phyloP scores from a whole-genome alignment of 2,113 vertebrate genomes.

The Ranitomeya variabilis region DNA sequence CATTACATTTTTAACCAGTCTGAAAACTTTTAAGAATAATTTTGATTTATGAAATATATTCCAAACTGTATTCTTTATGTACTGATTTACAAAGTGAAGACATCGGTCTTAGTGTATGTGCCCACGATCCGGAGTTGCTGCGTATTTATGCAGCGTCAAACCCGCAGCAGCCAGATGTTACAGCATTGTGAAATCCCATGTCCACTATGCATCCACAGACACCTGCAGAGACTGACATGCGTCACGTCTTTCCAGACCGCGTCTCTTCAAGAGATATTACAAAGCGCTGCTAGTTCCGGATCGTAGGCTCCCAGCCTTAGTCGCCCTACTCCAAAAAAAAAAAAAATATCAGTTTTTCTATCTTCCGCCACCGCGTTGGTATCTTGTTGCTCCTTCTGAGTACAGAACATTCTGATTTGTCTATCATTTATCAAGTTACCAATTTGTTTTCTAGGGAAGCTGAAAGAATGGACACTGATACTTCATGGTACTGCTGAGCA shows the following conservation, averaged over 20 bases:
- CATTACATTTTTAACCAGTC: no score
- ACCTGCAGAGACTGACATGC: no score
- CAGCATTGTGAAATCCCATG: no score
- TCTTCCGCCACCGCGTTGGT: neutral
- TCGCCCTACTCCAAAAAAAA: neutral
- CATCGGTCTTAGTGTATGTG: neutral
- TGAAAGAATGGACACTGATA: slow-evolving; percentile 89
- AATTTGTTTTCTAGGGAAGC: slow-evolving; percentile 75
- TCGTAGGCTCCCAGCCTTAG: neutral
- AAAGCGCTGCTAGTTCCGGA: no score
- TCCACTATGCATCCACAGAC: no score
- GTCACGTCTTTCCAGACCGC: no score
- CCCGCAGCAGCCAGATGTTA: no score
- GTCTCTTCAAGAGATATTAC: no score
- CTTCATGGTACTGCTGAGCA: slow-evolving; percentile 83
- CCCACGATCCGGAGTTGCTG: no score
- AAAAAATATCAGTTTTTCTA: neutral
- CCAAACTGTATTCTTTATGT: neutral
- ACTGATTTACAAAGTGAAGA: neutral
- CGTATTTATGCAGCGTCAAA: no score
- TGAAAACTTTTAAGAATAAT: no score
- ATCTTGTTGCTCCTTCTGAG: neutral
- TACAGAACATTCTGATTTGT: neutral
- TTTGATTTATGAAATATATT: neutral
- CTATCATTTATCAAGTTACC: neutral